Base-by-base conservation (phyloP, 92 coral and sea anemone genomes). In the Galaxea fascicularis region DNA sequence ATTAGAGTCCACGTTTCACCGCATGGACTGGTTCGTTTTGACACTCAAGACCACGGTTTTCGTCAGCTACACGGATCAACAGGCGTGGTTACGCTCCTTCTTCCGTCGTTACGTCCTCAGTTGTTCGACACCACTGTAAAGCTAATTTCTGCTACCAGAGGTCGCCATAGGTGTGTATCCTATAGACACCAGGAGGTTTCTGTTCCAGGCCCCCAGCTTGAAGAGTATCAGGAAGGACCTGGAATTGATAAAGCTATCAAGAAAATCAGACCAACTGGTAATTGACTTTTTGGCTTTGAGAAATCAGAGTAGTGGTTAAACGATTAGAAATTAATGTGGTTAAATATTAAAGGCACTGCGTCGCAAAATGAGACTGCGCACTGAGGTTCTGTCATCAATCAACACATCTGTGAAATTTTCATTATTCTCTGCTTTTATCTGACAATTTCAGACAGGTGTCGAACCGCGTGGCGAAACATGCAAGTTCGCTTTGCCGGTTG, bases 191-290 rank as follows among this genome's bases (percentile, higher is more conserved):
- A 20, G 68, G n/a, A 6, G 13, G 12, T 59, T 1, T 6, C 31
- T 22, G 80, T 76, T 76, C 80, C 80, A 35, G 69, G 80, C 21
- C 80, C 69, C 30, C 11, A 46, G 53, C 80, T 76, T 7, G 68
- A 76, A 2, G 70, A 76, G 45, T 76, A 57, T 31, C 80, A 56
- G 30, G 80, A 76, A 17, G 80, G 80, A 35, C 68, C 80, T 59
- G 80, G 35, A 76, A 76, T 76, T 76, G 80, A 76, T 21, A 8
- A 76, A 0, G 54, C 80, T 27, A 21, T 76, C 53, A 76, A 51
- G 44, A 76, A 76, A 22, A 22, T 58, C 13, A 76, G 69, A 24
- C 80, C 80, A 12, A 31, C n/a, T 29, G 80, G 80, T 76, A 3
- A 56, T 39, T 31, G 24, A 0, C 29, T 25, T 27, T 52, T 5